These are phyloP conservation scores for Tuta absoluta DNA, from an alignment of 2,888 invertebrate species.

Conservation along the genomic window DNA sequence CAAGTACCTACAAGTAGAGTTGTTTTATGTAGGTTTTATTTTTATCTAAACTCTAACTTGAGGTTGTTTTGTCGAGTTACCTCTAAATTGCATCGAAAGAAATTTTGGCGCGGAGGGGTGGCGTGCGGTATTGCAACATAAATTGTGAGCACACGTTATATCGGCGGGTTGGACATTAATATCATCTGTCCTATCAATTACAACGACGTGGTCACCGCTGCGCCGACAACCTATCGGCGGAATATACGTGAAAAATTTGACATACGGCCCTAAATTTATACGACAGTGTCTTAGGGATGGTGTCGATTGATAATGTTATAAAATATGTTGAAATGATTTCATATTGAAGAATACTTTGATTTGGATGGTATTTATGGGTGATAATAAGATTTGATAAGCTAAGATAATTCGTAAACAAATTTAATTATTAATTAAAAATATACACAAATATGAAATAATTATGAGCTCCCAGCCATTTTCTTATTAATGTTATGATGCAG, in stretches of 20 bases:
- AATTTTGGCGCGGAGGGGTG: constrained; percentile 28
- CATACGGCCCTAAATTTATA: constrained; percentile 53
- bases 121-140: constrained; percentile 58
- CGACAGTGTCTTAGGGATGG: constrained; percentile 46
- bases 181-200: constrained; percentile 76
- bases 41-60: neutral
- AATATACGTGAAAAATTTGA: constrained; percentile 66
- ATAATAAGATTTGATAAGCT: too few species aligned
- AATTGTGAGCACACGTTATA: constrained; percentile 70
- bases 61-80: neutral
- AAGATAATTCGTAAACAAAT: too few species aligned
- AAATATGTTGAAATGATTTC: neutral
- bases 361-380: neutral
- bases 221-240: constrained; percentile 59
- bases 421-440: too few species aligned
- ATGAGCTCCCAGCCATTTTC: too few species aligned
- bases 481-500: too few species aligned
- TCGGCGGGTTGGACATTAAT: constrained; percentile 63
- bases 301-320: constrained; percentile 1
- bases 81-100: constrained; percentile 45
- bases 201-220: constrained; percentile 60
- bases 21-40: too few species aligned
- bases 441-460: too few species aligned
- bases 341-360: neutral
- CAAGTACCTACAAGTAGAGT: too few species aligned